Evolutionary conservation across 92 coral and sea anemone species (phyloP), one percentile per base, ranked within the genome.

Genomic region (Zoanthus gigantus): DNA sequence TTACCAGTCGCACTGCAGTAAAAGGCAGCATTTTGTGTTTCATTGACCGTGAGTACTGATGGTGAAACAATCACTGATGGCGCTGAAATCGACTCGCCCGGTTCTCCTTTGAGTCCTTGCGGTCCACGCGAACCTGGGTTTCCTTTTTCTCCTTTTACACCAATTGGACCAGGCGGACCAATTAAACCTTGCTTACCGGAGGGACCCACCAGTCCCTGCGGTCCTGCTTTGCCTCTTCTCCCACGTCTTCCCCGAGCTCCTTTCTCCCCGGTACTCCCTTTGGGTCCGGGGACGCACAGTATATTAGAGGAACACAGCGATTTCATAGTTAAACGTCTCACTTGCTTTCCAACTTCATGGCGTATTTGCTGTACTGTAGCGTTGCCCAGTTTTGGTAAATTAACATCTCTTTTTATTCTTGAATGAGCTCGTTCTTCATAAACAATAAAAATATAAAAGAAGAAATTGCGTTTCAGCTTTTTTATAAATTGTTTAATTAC

Each of bases 1-100:
- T 72, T 91, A 60, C 96, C 96, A 45, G 78, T 67, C 5, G 92
- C 94, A 53, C 81, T 37, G 77, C 96, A 93, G 29, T 31, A 77
- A 17, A 93, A 57, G 68, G 18, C 44, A 2, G 85, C 94, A 46
- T 32, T 85, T 12, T 84, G 86, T 6, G 86, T 86, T 68, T 86
- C 91, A 37, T 79, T 83, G 60, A 93, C 91, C 9, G 44, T 74
- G 18, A 77, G 13, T n/a, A 46, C 8, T 29, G 28, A 8, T 4
- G 82, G 82, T 56, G 82, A 77, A 53, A 77, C 82, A 77, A 77
- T 54, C 37, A 53, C 82, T 50, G 82, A 48, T 50, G 82, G 82
- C 54, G 67, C 82, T 29, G 82, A 77, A 77, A 54, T 30, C 29
- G 82, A 77, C 23, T 77, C 82, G 18, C 82, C 82, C 57, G 60